Conservation (phyloP, 2,797 vertebrate species). For the Hipposideros larvatus region DNA sequence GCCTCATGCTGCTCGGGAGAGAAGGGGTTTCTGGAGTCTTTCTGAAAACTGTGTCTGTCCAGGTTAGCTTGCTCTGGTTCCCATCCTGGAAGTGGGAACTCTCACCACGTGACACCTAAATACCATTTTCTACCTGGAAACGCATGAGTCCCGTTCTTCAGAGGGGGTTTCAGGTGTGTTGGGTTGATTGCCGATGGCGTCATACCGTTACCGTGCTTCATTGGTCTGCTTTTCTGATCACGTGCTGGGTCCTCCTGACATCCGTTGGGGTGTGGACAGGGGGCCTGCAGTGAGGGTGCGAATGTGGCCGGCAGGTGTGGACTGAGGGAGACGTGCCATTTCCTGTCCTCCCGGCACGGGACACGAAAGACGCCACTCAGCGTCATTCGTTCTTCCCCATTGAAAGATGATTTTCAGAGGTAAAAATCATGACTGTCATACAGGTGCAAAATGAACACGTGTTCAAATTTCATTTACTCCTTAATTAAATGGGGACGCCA, state of each 20-base stretch:
- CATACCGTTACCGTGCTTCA: rapidly evolving
- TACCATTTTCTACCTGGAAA: neutral
- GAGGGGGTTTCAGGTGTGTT: too few relatives aligned
- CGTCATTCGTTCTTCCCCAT: neutral
- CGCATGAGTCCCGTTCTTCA: rapidly evolving
- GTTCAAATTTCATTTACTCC: neutral
- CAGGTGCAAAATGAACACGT: neutral
- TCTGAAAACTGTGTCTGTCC: neutral
- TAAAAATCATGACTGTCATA: neutral
- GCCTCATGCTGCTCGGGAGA: rapidly evolving
- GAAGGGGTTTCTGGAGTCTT: neutral
- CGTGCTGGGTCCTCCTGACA: too few relatives aligned
- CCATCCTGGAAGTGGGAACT: rapidly evolving
- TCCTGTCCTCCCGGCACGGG: neutral
- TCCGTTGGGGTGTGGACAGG: rapidly evolving
- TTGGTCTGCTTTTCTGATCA: too few relatives aligned
- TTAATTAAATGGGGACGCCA: neutral
- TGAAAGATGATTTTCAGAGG: neutral
- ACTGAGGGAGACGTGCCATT: rapidly evolving
- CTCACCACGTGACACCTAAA: neutral
- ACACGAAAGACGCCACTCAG: rapidly evolving
- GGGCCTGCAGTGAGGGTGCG: rapidly evolving
- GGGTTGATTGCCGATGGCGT: neutral
- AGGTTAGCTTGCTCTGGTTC: neutral
- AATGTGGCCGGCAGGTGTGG: too few relatives aligned